phyloP scores from a whole-genome alignment of 1,140 invertebrate genomes.

The Scaptomyza pallida region DNA sequence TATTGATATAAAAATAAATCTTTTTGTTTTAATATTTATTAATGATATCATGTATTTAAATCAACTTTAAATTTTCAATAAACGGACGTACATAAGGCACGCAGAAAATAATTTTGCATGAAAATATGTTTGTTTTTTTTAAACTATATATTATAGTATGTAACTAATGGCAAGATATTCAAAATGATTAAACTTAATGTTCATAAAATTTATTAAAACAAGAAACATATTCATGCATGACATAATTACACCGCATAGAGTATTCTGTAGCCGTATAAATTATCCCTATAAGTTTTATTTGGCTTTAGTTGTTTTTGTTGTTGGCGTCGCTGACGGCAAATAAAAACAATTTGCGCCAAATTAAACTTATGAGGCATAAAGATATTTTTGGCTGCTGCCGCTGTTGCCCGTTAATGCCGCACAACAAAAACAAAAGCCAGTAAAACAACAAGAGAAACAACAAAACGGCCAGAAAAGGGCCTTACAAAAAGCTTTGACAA shows the following conservation, averaged over 20 bases:
- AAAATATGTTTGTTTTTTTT: too few relatives aligned
- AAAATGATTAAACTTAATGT: too few relatives aligned
- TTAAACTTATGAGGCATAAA: constrained; percentile 82
- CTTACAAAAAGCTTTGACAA: constrained; percentile 59
- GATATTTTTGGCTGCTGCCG: constrained; percentile 77
- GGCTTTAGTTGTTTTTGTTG: constrained; percentile 56
- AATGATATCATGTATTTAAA: too few relatives aligned
- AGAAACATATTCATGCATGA: too few relatives aligned
- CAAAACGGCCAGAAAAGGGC: constrained; percentile 24
- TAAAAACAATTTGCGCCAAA: constrained; percentile 81
- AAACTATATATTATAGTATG: too few relatives aligned
- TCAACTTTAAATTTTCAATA: too few relatives aligned
- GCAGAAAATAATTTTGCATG: too few relatives aligned
- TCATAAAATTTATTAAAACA: too few relatives aligned
- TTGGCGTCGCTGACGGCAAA: constrained; percentile 72
- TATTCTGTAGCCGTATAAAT: neutral
- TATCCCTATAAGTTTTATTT: constrained; percentile 13
- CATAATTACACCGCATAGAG: neutral
- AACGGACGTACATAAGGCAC: too few relatives aligned
- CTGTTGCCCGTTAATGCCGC: constrained; percentile 62
- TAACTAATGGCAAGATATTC: too few relatives aligned
- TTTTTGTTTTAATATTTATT: too few relatives aligned
- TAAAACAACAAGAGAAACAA: constrained; percentile 15
- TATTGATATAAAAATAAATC: too few relatives aligned
- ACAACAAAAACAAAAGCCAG: constrained; percentile 40